phyloP scores from a whole-genome alignment of 2,888 invertebrate species.

The Lordiphosa fenestrarum region DNA sequence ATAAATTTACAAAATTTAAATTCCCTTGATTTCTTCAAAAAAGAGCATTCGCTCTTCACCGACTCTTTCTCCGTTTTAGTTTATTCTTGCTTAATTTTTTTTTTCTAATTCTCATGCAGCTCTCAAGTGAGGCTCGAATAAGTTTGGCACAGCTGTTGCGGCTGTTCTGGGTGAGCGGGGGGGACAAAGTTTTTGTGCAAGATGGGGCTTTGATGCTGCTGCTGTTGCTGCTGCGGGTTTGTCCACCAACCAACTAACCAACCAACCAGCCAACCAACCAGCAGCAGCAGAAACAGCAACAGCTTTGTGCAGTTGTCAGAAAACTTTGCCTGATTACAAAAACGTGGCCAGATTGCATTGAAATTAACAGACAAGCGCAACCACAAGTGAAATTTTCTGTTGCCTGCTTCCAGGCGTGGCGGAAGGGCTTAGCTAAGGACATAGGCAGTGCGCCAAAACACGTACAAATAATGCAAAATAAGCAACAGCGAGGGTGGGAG shows the following conservation, averaged over 20 bases:
- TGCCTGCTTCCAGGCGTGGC: conserved; percentile 48
- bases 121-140: conserved; percentile 39
- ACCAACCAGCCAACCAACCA: conserved; percentile 33
- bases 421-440: conserved; percentile 2
- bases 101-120: conserved; percentile 11
- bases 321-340: conserved; percentile 71
- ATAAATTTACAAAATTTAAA: no score
- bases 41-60: conserved; percentile 20
- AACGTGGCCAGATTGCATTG: conserved; percentile 66
- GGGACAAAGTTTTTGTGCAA: conserved; percentile 53
- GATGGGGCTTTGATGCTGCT: conserved; percentile 43
- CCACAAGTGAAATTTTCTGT: conserved; percentile 66
- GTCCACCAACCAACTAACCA: conserved; percentile 30
- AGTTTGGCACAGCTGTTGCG: conserved; percentile 59
- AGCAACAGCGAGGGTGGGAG: neutral
- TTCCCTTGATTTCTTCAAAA: neutral
- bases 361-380: conserved; percentile 65
- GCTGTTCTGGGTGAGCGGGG: conserved; percentile 28
- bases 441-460: conserved; percentile 41
- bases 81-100: neutral
- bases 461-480: conserved; percentile 47
- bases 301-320: conserved; percentile 66
- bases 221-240: conserved; percentile 44
- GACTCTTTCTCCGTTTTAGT: no score
- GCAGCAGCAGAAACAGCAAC: conserved; percentile 20